Base-by-base conservation (phyloP, 2,113 vertebrate species). In the Talpa occidentalis region DNA sequence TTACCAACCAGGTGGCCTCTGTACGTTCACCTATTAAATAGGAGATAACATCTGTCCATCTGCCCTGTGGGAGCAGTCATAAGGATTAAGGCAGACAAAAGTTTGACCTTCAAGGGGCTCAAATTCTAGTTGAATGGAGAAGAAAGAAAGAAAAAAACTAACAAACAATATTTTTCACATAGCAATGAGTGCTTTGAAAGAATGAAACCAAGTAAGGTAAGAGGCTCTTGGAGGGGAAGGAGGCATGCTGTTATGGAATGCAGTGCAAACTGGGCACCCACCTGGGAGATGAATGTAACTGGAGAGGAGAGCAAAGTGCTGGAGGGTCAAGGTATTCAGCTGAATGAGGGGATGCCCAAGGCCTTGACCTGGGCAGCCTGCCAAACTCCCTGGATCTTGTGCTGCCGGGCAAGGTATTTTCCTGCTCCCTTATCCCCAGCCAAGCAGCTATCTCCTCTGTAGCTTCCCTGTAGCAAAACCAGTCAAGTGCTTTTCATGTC, bases 131-230 rank as follows among this genome's bases (percentile, higher is more conserved):
- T 22, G 21, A 80, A 88, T 35, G 70, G 52, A 84, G 26, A 79
- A 52, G 49, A 52, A 17, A 30, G 49, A 44, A 35, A 40, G 5
- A 15, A 66, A 59, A 72, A 42, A 1, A 1, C 49, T 74, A 84
- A 56, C n/a, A 84, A 83, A 78, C n/a, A 72, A 83, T 35, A 91
- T 90, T 60, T 79, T 81, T 88, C 56, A 92, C 44, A 22, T 82
- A 35, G 24, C 56, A 37, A 6, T 86, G 54, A 88, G 24, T 79
- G 19, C 42, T 73, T 9, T 90, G 77, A 83, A 92, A 87, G 79
- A 88, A 81, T 81, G 60, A 94, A 90, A 54, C n/a, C 21, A 60
- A 14, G 32, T 85, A 93, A 86, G 80, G 37, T 44, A 59, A 47
- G 54, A 82, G 49, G n/a, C 44, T 95, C 42, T 70, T 74, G 40